Base-by-base conservation (phyloP, 2,113 vertebrate genomes). In the Mormoops blainvillei region DNA sequence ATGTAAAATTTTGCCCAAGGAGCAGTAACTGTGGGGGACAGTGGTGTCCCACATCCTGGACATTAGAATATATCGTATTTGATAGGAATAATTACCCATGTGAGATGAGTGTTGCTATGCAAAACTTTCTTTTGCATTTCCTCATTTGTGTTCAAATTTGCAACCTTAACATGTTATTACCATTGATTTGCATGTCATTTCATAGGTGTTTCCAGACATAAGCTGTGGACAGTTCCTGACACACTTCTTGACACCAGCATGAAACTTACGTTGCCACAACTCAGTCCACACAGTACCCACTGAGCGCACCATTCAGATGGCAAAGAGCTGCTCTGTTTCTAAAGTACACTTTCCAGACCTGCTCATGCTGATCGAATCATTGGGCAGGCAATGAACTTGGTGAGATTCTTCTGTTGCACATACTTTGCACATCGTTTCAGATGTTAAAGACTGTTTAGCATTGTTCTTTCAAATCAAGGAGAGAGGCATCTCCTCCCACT, bases 121-220 rank as follows among this genome's bases (percentile, higher is more conserved):
- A 96, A 97, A 98, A 67, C 52, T 9, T 94, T 15, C 78, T 52
- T 97, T 94, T 95, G 94, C 97, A 97, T 96, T 82, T 94, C 76
- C 81, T 90, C 89, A 91, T 95, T 93, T 92, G 95, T 58, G 92
- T 94, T 82, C 84, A 14, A 67, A 97, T 97, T 85, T 97, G 97
- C 96, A 97, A 93, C 36, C 70, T n/a, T 13, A 54, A 48, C 5
- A 8, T 52, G 78, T 56, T 36, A 76, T 26, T 50, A 87, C 48
- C 28, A 0, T 48, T 4, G 19, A 67, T 96, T 96, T 97, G 91
- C 95, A 96, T 97, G 31, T 33, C 2, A 3, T 52, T 50, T 50
- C 73, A 31, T 11, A 82, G 94, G 87, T 94, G 65, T 94, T 93
- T 89, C 73, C 74, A 91, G 43, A 65, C 43, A 12, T 3, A 14